Evolutionary conservation across 2,113 vertebrate species (phyloP).

Genomic region (Petroica traversi): DNA sequence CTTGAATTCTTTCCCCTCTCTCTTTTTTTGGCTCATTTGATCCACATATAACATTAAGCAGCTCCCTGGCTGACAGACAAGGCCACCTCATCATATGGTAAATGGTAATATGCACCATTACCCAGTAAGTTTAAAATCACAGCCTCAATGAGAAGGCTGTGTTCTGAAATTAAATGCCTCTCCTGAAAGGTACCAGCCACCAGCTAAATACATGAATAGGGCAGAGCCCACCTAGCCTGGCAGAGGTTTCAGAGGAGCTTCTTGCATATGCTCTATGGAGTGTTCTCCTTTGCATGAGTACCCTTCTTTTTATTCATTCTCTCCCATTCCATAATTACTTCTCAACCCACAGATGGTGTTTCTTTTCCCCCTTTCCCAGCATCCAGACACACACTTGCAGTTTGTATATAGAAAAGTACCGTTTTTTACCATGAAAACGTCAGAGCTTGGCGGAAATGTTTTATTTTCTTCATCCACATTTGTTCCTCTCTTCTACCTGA

Average conservation of each 20-base stretch:
- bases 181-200: slow-evolving; percentile 36
- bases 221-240: not conserved
- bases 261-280: not conserved
- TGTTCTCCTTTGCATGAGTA: not conserved
- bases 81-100: slow-evolving; percentile 72
- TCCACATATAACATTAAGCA: slow-evolving; percentile 72
- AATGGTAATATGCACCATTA: slow-evolving; percentile 75
- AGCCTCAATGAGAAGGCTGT: slow-evolving; percentile 50
- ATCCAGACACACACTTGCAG: not conserved
- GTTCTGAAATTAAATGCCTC: slow-evolving; percentile 54
- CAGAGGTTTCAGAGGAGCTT: not conserved
- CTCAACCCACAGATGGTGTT: not conserved
- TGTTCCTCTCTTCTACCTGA: not conserved
- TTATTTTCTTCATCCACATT: not conserved
- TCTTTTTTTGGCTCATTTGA: slow-evolving; percentile 74
- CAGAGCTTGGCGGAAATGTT: not conserved
- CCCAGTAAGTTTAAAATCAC: slow-evolving; percentile 73
- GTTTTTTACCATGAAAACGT: not conserved
- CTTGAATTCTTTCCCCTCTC: not conserved
- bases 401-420: not conserved
- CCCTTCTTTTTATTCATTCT: not conserved
- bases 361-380: not conserved
- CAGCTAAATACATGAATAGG: not conserved
- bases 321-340: not conserved
- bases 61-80: slow-evolving; percentile 69